Percentiles rank a stretch among this genome's conserved stretches.
phyloP scores from a whole-genome alignment of 2,888 invertebrate species.

The Nephrotoma appendiculata region DNA sequence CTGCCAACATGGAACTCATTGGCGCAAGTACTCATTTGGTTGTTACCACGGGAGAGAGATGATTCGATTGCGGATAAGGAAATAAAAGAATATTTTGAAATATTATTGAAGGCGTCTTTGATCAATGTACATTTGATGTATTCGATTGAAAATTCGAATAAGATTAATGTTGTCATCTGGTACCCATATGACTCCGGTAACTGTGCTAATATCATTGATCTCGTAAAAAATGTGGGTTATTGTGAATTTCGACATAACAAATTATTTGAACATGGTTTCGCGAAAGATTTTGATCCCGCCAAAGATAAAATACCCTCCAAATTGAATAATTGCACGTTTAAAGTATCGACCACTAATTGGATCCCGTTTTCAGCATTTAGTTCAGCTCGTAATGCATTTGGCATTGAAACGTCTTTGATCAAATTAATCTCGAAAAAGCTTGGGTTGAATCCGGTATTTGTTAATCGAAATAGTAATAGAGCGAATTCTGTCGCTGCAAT shows the following conservation, averaged over 20 bases:
- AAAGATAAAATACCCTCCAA: constrained; percentile 23
- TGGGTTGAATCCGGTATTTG: constrained; percentile 18
- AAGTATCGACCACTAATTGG: constrained; percentile 24
- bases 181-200: constrained; percentile 29
- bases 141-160: constrained; percentile 19
- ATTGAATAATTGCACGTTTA: constrained; percentile 25
- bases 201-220: constrained; percentile 21
- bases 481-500: background rate
- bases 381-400: constrained; percentile 12
- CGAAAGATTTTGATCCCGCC: background rate
- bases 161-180: constrained; percentile 21
- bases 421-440: constrained; percentile 24
- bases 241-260: background rate
- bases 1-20: constrained; percentile 28
- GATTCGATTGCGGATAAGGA: constrained; percentile 17
- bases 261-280: background rate
- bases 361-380: constrained; percentile 25
- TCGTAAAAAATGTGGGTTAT: background rate
- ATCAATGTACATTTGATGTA: constrained; percentile 28
- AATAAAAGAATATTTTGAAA: constrained; percentile 9
- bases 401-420: constrained; percentile 26
- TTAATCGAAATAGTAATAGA: background rate
- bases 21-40: constrained; percentile 26
- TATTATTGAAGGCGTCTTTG: constrained; percentile 24
- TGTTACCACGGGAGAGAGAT: constrained; percentile 15